Conservation (phyloP, 2,113 vertebrate species). For the Saccopteryx bilineata region DNA sequence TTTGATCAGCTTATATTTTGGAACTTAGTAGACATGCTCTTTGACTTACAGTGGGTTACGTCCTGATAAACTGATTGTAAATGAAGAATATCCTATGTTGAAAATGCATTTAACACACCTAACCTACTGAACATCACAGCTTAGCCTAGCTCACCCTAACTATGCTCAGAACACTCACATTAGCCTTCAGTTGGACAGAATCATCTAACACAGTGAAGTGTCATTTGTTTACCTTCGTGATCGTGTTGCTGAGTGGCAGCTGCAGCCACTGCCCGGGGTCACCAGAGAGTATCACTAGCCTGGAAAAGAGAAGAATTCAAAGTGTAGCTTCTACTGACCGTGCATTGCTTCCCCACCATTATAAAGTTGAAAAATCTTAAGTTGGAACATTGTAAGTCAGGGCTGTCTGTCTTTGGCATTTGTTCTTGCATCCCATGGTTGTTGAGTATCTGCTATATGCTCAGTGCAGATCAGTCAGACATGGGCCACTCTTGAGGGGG, state of each 20-base stretch:
- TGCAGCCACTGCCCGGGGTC: background rate
- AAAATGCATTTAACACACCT: background rate
- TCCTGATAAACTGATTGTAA: background rate
- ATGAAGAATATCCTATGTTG: too few relatives aligned
- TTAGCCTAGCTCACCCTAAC: accelerated
- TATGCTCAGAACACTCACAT: accelerated
- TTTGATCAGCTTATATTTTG: background rate
- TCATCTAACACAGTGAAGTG: background rate
- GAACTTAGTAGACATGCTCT: background rate
- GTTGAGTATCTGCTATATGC: accelerated
- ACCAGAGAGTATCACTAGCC: background rate
- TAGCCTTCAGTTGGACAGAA: accelerated
- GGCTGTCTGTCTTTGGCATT: background rate
- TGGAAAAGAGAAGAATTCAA: background rate
- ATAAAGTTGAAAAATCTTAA: background rate
- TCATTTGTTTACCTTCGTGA: background rate
- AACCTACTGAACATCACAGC: accelerated
- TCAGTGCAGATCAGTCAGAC: accelerated
- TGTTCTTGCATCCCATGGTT: background rate
- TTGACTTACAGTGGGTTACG: background rate
- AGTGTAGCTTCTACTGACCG: background rate
- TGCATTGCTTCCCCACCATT: background rate
- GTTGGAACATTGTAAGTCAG: background rate
- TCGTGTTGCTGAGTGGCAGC: background rate
- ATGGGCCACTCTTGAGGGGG: accelerated